Evolutionary conservation across 2,113 vertebrate species (phyloP).

Genomic region (Otis tarda): DNA sequence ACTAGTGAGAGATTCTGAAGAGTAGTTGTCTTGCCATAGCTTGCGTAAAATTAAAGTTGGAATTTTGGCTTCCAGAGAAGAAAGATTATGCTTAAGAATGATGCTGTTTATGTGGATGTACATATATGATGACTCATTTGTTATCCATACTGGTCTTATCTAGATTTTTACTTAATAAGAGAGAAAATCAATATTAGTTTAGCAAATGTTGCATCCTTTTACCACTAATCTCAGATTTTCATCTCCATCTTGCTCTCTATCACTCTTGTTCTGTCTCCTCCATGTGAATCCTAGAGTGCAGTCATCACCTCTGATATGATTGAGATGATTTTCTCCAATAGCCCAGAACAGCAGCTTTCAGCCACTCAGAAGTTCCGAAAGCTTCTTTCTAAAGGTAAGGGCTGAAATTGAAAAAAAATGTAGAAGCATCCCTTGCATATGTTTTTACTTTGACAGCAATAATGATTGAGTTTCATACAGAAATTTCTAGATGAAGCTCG

Average conservation of each 20-base stretch:
- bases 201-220: background rate
- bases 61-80: background rate
- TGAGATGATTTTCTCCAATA: constrained; percentile 97
- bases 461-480: background rate
- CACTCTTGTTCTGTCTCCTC: background rate
- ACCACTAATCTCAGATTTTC: background rate
- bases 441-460: background rate
- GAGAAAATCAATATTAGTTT: background rate
- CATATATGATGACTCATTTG: background rate
- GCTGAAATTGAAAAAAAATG: background rate
- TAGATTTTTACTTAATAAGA: background rate
- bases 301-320: constrained; percentile 98
- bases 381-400: constrained; percentile 94
- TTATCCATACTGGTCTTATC: background rate
- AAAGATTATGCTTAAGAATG: background rate
- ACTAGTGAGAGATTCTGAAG: background rate
- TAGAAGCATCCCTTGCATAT: background rate
- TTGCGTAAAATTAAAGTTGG: background rate
- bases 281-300: constrained; percentile 69
- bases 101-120: background rate
- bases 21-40: background rate
- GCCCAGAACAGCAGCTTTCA: constrained; percentile 94
- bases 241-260: background rate
- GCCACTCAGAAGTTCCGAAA: constrained; percentile 98
- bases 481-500: background rate